Base-by-base conservation (phyloP, 2,113 vertebrate species). In the Protomyctophum bolini region DNA sequence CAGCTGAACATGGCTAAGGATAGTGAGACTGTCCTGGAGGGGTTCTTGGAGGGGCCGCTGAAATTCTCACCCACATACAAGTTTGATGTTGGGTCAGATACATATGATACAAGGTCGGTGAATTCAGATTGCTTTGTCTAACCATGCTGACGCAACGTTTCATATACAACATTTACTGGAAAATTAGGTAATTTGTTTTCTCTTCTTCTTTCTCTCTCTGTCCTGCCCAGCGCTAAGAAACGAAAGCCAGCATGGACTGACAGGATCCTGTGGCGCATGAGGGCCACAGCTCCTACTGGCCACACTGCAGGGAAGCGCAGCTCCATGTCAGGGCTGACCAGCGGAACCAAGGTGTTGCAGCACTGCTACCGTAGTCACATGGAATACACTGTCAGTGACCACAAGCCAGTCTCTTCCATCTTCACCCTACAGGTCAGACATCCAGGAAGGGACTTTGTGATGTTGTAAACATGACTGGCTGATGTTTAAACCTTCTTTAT, bases 181-280 rank as follows among this genome's bases (percentile, higher is more conserved):
- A 41, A 41, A 41, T 41, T 3, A 41, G 33, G 33, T 3, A 1
- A 41, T 41, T 41, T 41, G 33, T 3, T 41, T 41, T 4, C 28
- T 62, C 7, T 60, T 57, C 48, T 8, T 33, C 58, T 54, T 14
- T 57, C 52, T 58, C 21, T 94, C 94, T 81, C 47, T 12, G 63
- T 50, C 11, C 48, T 14, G n/a, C 10, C 48, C 81, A 99, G 98
- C 65, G 94, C 94, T 55, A 99, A 99, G 91, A 98, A 98, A 77
- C 92, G 98, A 66, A 99, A 98, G 84, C 98, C 98, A 5, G 98
- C 98, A 10, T 99, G 98, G 98, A 99, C 98, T 0, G 98, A 99
- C 83, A 94, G 98, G 2, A 97, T 99, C 85, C 88, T 98, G 81
- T 97, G 97, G 88, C 95, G 97, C 70, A 92, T 96, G 77, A 96